Evolutionary conservation across 2,113 vertebrate genomes (phyloP).

Genomic region (Zapus hudsonius): DNA sequence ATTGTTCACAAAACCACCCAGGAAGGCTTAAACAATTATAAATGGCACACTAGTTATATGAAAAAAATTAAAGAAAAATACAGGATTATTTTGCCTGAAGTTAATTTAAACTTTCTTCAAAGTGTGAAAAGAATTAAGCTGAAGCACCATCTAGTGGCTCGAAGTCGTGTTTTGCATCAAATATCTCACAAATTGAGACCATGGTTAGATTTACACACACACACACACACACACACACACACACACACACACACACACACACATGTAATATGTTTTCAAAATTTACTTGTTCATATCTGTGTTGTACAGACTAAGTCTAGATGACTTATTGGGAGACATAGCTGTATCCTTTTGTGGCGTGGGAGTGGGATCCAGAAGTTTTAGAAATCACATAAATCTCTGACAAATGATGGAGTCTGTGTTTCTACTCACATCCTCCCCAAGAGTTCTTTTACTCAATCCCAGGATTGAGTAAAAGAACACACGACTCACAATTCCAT

Average conservation of each 20-base stretch:
- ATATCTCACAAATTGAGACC: background rate
- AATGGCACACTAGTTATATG: background rate
- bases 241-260: background rate
- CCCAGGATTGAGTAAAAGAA: too few relatives aligned
- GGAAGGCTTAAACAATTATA: constrained; percentile 20
- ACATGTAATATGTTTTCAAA: background rate
- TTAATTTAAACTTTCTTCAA: constrained; percentile 51
- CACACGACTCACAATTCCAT: background rate
- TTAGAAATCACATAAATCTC: constrained; percentile 13
- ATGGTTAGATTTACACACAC: background rate
- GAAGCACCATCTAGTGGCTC: constrained; percentile 87
- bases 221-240: background rate
- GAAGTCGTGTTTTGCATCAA: constrained; percentile 42
- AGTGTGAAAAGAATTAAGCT: constrained; percentile 67
- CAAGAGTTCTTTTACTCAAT: background rate
- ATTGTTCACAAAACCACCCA: background rate
- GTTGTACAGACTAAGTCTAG: too few relatives aligned
- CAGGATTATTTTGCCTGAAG: constrained; percentile 35
- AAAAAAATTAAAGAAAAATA: constrained; percentile 40
- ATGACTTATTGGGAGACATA: background rate
- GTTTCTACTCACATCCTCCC: constrained; percentile 1
- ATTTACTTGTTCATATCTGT: background rate
- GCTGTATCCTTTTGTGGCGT: background rate
- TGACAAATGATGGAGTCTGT: background rate
- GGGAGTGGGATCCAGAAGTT: background rate